These are phyloP conservation scores for Homarus americanus DNA, from an alignment of 1,140 invertebrate species.

Conservation along the genomic window DNA sequence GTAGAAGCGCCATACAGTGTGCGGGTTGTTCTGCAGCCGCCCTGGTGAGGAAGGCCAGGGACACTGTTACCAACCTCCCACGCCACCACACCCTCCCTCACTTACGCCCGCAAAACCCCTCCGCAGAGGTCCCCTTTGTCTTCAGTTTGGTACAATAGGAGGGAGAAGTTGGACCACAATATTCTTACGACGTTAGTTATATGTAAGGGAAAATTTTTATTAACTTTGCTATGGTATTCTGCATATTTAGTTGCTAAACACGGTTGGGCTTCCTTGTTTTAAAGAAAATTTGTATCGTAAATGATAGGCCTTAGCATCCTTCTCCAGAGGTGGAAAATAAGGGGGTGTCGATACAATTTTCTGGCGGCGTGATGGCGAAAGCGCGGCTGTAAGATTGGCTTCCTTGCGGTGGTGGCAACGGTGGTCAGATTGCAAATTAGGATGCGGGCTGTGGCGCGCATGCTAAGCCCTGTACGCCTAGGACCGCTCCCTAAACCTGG, in stretches of 20 bases:
- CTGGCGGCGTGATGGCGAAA: no score
- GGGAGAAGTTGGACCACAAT: no score
- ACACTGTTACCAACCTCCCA: constrained; percentile 25
- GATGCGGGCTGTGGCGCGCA: constrained; percentile 60
- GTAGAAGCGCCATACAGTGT: constrained; percentile 21
- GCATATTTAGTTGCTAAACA: no score
- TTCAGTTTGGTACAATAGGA: neutral
- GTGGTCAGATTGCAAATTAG: constrained; percentile 63
- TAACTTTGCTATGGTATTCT: no score
- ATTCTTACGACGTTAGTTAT: no score
- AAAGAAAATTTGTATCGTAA: no score
- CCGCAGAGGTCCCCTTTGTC: neutral
- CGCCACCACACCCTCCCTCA: neutral
- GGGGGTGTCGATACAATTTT: neutral
- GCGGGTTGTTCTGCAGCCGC: neutral
- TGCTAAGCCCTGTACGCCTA: constrained; percentile 42
- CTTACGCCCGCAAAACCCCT: neutral
- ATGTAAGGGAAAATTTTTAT: no score
- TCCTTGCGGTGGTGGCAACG: constrained; percentile 2
- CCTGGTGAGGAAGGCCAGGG: neutral
- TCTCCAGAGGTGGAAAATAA: no score
- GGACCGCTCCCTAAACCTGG: constrained; percentile 23
- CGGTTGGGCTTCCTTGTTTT: no score
- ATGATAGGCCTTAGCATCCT: no score
- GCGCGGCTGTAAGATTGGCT: no score